Evolutionary conservation across 2,113 vertebrate species (phyloP).

Genomic region (Poeciliopsis retropinna): DNA sequence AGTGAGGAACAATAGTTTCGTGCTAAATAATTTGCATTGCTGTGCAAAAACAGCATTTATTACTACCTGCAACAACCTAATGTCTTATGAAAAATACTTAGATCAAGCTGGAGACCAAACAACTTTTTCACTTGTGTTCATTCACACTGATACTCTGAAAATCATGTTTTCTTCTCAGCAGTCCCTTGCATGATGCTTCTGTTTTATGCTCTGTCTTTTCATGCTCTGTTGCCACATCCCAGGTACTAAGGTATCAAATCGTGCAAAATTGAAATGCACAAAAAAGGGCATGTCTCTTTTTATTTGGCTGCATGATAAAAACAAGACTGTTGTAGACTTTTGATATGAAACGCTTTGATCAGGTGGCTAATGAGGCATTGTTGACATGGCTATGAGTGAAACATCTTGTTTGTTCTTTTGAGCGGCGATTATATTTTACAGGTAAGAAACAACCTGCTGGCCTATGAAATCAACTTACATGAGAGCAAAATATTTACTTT

Average conservation of each 20-base stretch:
- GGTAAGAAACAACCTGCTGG: conserved; percentile 26
- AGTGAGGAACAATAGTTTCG: conserved; percentile 24
- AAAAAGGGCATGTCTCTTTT: conserved; percentile 46
- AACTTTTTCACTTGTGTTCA: conserved; percentile 20
- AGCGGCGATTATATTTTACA: conserved; percentile 45
- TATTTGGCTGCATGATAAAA: conserved; percentile 55
- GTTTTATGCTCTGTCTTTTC: conserved; percentile 40
- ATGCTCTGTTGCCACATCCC: conserved; percentile 35
- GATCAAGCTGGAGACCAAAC: conserved; percentile 35
- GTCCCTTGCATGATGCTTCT: conserved; percentile 33
- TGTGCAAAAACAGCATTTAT: neutral
- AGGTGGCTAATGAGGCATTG: conserved; percentile 59
- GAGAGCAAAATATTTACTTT: conserved; percentile 23
- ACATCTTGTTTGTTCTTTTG: conserved; percentile 35
- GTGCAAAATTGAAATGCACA: conserved; percentile 41
- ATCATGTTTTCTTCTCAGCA: conserved; percentile 28
- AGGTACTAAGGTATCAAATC: conserved; percentile 47
- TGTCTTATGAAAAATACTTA: neutral
- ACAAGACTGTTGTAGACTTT: conserved; percentile 39
- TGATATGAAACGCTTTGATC: conserved; percentile 62
- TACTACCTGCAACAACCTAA: neutral
- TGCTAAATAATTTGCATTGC: conserved; percentile 12
- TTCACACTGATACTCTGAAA: conserved; percentile 34
- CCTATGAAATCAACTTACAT: conserved; percentile 18
- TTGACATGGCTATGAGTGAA: conserved; percentile 54